phyloP scores from a whole-genome alignment of 2,888 invertebrate genomes.

The Epirrhoe alternata region DNA sequence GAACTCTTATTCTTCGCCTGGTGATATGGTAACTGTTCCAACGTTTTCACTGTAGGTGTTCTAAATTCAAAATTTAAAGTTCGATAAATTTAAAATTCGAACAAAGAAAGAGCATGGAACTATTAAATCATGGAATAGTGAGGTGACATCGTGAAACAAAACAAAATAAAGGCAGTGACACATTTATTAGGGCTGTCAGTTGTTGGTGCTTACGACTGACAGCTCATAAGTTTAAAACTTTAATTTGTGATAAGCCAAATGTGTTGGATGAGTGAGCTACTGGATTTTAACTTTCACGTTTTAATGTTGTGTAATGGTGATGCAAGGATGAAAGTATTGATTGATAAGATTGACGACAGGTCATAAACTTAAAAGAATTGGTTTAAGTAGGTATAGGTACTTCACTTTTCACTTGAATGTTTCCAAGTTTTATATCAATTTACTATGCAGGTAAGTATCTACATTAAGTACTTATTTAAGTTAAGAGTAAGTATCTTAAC shows the following conservation, averaged over 20 bases:
- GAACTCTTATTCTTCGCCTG: too few relatives aligned
- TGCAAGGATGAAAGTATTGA: conserved; percentile 23
- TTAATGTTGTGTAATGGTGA: conserved; percentile 41
- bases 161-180: conserved; percentile 74
- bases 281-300: conserved; percentile 75
- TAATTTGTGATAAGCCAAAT: conserved; percentile 81
- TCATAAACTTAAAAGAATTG: conserved; percentile 1
- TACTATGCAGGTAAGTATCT: too few relatives aligned
- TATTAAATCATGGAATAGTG: conserved; percentile 78
- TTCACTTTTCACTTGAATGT: background rate
- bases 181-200: conserved; percentile 81
- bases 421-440: too few relatives aligned
- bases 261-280: conserved; percentile 71
- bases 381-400: background rate
- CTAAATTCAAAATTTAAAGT: conserved; percentile 8
- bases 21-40: too few relatives aligned
- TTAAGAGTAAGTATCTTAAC: too few relatives aligned
- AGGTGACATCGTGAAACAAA: conserved; percentile 70
- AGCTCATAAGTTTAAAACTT: conserved; percentile 76
- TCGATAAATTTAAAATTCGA: conserved; percentile 48
- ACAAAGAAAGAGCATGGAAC: conserved; percentile 84
- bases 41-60: background rate
- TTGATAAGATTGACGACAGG: conserved; percentile 17
- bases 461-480: too few relatives aligned
- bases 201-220: conserved; percentile 71